Conservation (phyloP, 2,888 invertebrate genomes). For the Brassicogethes aeneus region DNA sequence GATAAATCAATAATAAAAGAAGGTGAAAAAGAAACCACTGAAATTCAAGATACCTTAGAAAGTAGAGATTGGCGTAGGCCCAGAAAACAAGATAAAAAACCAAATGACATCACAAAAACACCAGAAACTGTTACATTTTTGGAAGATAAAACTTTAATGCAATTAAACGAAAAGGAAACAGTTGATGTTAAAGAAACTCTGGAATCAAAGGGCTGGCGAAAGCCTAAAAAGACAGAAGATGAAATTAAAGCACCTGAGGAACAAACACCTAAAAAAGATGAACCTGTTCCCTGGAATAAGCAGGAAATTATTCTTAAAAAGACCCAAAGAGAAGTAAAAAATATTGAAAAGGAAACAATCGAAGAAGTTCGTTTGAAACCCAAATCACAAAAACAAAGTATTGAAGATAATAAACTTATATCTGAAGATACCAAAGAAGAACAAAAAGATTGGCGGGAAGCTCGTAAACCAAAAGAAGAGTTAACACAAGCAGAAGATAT, state of each 20-base stretch:
- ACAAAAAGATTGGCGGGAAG: conserved; percentile 9
- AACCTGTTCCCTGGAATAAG: conserved; percentile 44
- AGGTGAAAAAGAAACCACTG: conserved; percentile 18
- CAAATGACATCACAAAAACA: no score
- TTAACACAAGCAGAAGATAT: conserved; percentile 23
- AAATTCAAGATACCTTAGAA: conserved; percentile 15
- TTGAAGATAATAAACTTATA: not conserved
- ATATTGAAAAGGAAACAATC: conserved; percentile 45
- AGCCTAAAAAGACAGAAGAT: not conserved
- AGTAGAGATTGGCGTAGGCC: conserved; percentile 20
- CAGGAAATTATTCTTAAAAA: conserved; percentile 48
- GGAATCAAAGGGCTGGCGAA: not conserved
- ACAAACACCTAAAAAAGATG: conserved; percentile 16
- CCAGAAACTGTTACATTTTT: conserved; percentile 12
- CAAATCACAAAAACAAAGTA: conserved; percentile 5
- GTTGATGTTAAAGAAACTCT: not conserved
- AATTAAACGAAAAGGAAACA: not conserved
- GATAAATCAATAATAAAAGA: conserved; percentile 35
- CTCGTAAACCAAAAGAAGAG: conserved; percentile 16
- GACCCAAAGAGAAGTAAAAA: conserved; percentile 36
- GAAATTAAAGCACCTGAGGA: conserved; percentile 9
- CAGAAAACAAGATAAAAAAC: no score
- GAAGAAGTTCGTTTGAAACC: conserved; percentile 44
- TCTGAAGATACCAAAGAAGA: conserved; percentile 5
- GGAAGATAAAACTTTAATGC: conserved; percentile 18